Conservation (phyloP, 2,797 vertebrate species). For the Limosa lapponica region DNA sequence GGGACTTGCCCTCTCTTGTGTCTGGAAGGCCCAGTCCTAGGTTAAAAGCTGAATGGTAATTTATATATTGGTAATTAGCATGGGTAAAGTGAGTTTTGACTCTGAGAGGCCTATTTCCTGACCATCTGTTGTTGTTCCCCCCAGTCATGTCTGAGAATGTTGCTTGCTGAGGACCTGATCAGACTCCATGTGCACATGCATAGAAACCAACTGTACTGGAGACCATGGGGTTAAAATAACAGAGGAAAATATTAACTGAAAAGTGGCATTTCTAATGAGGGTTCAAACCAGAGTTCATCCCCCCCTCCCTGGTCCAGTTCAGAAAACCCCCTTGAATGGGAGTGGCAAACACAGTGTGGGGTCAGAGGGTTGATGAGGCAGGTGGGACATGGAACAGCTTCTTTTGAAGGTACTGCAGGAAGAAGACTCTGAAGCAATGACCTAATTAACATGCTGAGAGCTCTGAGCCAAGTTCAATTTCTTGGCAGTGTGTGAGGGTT, state of each 20-base stretch:
- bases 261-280: background rate
- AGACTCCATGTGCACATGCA: background rate
- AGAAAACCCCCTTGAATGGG: background rate
- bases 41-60: background rate
- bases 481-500: background rate
- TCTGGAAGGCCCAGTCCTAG: background rate
- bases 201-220: background rate
- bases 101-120: background rate
- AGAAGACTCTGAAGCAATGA: background rate
- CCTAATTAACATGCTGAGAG: background rate
- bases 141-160: background rate
- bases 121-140: background rate
- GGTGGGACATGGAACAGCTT: background rate
- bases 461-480: background rate
- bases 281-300: background rate
- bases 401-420: background rate
- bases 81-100: background rate
- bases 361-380: background rate
- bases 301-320: background rate
- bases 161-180: background rate
- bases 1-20: background rate
- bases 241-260: background rate
- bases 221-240: fast-evolving
- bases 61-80: background rate
- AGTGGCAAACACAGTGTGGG: background rate